phyloP scores from a whole-genome alignment of 2,888 invertebrate genomes.

The Diloba caeruleocephala region DNA sequence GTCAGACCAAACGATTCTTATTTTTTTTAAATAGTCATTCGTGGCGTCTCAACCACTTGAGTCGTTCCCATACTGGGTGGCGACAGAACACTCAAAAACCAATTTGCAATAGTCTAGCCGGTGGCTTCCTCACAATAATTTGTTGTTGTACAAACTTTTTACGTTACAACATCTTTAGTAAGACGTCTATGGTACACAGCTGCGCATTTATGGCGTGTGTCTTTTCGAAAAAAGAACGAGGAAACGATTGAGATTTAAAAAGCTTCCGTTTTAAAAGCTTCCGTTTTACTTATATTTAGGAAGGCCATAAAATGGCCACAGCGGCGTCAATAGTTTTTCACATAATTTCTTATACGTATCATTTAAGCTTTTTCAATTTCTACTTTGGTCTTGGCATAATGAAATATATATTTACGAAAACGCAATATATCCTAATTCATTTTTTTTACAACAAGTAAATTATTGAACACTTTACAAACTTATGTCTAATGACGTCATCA shows the following conservation, averaged over 20 bases:
- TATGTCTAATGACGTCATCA: constrained; percentile 30
- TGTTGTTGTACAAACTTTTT: constrained; percentile 59
- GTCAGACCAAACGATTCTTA: constrained; percentile 55
- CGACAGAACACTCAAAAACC: constrained; percentile 84
- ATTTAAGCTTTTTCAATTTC: constrained; percentile 14
- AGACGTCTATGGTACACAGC: constrained; percentile 68
- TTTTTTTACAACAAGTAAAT: too few relatives aligned
- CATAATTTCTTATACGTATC: constrained; percentile 25
- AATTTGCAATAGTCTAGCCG: constrained; percentile 87
- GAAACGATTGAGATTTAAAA: constrained; percentile 63
- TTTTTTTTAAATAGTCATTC: constrained; percentile 66
- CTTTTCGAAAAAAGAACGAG: constrained; percentile 66
- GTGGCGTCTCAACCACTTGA: constrained; percentile 75
- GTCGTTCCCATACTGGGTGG: constrained; percentile 86
- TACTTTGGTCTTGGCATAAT: too few relatives aligned
- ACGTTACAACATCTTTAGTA: constrained; percentile 58
- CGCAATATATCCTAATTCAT: too few relatives aligned
- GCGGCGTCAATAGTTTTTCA: constrained; percentile 50
- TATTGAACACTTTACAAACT: too few relatives aligned
- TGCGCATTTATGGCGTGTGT: constrained; percentile 77
- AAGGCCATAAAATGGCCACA: constrained; percentile 55
- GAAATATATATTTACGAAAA: too few relatives aligned
- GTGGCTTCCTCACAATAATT: constrained; percentile 71
- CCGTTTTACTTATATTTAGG: constrained; percentile 55
- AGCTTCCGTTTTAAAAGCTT: constrained; percentile 59